A percentile compares a stretch with the other conserved stretches of the same genome.
These are phyloP conservation scores for Leptinotarsa lineolata DNA, from an alignment of 1,140 invertebrate genomes.

Conservation along the genomic window DNA sequence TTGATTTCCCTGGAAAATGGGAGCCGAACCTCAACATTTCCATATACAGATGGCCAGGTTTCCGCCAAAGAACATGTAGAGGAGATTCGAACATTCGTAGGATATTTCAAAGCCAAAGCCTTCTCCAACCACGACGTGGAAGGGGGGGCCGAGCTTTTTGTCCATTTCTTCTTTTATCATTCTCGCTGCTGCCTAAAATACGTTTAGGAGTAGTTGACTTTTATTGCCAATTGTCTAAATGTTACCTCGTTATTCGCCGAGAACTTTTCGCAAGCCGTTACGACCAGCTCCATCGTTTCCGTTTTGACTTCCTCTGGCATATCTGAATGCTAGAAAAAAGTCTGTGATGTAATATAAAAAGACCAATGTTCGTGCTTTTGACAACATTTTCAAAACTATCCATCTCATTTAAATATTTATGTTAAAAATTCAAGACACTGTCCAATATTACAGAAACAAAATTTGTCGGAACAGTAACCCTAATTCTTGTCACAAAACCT, in stretches of 20 bases:
- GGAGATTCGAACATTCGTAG: conserved; percentile 85
- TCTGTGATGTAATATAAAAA: too few relatives aligned
- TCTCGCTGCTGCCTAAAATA: conserved; percentile 69
- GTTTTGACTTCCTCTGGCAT: conserved; percentile 90
- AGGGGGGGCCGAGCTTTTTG: conserved; percentile 90
- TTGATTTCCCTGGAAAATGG: conserved; percentile 19
- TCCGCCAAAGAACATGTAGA: conserved; percentile 92
- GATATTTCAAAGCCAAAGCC: conserved; percentile 92
- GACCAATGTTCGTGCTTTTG: too few relatives aligned
- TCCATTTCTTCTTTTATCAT: conserved; percentile 94
- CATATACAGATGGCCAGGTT: conserved; percentile 87
- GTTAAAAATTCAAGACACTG: too few relatives aligned
- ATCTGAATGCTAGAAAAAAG: conserved; percentile 71
- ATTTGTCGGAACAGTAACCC: too few relatives aligned
- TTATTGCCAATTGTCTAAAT: background rate
- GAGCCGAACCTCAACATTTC: conserved; percentile 68
- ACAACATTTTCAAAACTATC: too few relatives aligned
- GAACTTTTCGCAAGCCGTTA: conserved; percentile 91
- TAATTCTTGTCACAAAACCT: background rate
- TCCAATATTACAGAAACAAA: too few relatives aligned
- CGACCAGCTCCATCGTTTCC: conserved; percentile 86
- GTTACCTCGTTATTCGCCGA: conserved; percentile 78
- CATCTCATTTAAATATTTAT: too few relatives aligned
- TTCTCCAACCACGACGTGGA: conserved; percentile 93
- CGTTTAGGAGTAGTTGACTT: background rate